These are phyloP conservation scores for Acleris sparsana DNA, from an alignment of 2,888 invertebrate genomes.

Conservation along the genomic window DNA sequence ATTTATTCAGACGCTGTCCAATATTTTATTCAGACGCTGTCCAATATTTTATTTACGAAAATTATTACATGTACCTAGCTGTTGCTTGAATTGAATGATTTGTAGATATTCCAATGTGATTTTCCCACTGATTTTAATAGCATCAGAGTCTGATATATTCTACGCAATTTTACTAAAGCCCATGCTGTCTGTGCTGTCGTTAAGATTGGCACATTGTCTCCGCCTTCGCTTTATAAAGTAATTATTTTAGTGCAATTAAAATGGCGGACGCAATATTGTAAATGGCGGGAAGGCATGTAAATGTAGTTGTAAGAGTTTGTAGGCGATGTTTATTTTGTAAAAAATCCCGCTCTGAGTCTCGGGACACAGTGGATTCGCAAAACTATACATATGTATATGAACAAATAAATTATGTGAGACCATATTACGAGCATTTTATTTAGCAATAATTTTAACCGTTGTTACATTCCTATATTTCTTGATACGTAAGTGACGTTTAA, in stretches of 20 bases:
- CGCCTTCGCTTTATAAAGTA: slow-evolving; percentile 63
- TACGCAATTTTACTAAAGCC: slow-evolving; percentile 2
- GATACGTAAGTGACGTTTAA: slow-evolving; percentile 1
- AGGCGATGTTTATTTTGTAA: slow-evolving; percentile 78
- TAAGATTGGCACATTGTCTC: slow-evolving; percentile 40
- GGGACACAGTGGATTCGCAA: slow-evolving; percentile 82
- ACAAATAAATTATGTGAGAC: slow-evolving; percentile 83
- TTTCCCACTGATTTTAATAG: neutral
- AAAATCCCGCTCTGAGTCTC: slow-evolving; percentile 77
- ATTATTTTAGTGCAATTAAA: slow-evolving; percentile 73
- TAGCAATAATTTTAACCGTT: slow-evolving; percentile 2
- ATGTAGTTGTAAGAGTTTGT: slow-evolving; percentile 73
- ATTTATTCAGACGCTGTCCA: slow-evolving; percentile 22
- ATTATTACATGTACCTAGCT: slow-evolving; percentile 4
- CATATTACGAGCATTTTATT: slow-evolving; percentile 54
- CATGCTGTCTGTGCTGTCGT: slow-evolving; percentile 35
- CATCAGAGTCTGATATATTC: neutral
- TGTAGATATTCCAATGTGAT: neutral
- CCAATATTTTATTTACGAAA: slow-evolving; percentile 14
- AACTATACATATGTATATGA: slow-evolving; percentile 84
- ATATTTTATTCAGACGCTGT: slow-evolving; percentile 19
- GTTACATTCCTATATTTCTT: neutral
- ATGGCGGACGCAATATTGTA: slow-evolving; percentile 60
- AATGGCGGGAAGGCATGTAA: slow-evolving; percentile 63
- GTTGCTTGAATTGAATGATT: neutral